phyloP scores from a whole-genome alignment of 2,113 vertebrate genomes.

The Ascaphus truei region DNA sequence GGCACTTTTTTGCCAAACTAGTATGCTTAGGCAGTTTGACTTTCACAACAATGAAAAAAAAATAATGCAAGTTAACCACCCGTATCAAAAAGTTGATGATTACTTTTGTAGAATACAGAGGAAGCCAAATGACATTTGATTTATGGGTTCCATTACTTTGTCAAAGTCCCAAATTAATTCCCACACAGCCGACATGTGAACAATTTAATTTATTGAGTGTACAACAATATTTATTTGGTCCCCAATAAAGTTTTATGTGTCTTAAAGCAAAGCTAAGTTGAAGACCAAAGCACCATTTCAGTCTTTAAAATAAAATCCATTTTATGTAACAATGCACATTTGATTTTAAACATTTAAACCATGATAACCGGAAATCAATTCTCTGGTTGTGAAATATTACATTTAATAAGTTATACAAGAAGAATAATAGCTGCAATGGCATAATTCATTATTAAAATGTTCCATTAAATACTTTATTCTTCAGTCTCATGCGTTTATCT shows the following conservation, averaged over 20 bases:
- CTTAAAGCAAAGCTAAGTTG: background rate
- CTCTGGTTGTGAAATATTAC: background rate
- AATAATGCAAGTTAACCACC: too few relatives aligned
- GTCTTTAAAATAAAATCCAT: background rate
- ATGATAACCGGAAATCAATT: constrained; percentile 12
- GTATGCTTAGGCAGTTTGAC: too few relatives aligned
- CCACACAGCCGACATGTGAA: background rate
- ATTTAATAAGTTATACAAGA: constrained; percentile 10
- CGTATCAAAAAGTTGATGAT: background rate
- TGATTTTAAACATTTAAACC: constrained; percentile 11
- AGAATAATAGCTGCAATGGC: constrained; percentile 6
- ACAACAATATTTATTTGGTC: constrained; percentile 8
- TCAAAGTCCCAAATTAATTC: background rate
- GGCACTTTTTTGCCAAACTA: too few relatives aligned
- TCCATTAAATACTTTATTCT: constrained; percentile 14
- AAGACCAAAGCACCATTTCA: constrained; percentile 4
- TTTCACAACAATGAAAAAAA: too few relatives aligned
- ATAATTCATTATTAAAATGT: constrained; percentile 20
- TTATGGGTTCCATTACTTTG: background rate
- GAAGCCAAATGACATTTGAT: constrained; percentile 2
- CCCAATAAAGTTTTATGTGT: constrained; percentile 3
- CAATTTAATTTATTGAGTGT: constrained; percentile 3
- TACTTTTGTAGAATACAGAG: background rate
- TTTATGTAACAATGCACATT: background rate
- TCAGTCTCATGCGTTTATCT: constrained; percentile 8